A percentile compares a stretch with the other conserved stretches of the same genome.
phyloP scores from a whole-genome alignment of 2,797 vertebrate species.

The Phoebastria nigripes region DNA sequence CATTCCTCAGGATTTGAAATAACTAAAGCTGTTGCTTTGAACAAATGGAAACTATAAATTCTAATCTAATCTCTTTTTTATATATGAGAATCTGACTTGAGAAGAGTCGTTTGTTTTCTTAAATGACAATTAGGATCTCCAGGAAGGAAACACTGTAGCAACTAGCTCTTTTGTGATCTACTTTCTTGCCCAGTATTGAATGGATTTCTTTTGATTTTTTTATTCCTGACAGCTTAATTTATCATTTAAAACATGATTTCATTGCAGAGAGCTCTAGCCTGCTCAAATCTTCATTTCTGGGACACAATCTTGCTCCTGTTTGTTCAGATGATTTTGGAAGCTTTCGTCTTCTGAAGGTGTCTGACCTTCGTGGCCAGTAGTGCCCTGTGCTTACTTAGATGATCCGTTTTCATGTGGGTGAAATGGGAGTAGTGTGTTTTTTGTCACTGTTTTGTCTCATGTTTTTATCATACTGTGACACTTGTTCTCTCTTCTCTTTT shows the following conservation, averaged over 20 bases:
- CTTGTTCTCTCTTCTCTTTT: neutral
- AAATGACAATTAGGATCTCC: neutral
- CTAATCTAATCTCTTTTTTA: neutral
- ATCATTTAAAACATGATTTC: neutral
- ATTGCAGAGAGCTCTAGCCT: neutral
- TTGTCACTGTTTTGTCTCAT: neutral
- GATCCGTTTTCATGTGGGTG: neutral
- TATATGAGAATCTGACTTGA: neutral
- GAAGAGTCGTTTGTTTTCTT: neutral
- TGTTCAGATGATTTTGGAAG: neutral
- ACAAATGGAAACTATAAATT: neutral
- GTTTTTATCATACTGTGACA: fast-evolving
- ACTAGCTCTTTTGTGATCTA: neutral
- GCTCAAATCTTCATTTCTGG: neutral
- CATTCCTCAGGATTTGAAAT: neutral
- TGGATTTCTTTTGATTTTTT: neutral
- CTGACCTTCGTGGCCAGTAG: fast-evolving
- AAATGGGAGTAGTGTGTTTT: neutral
- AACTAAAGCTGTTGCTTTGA: neutral
- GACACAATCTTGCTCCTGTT: neutral
- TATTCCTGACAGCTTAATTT: neutral
- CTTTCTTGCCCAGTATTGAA: neutral
- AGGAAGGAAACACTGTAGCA: neutral
- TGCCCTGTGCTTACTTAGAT: neutral
- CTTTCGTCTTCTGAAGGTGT: neutral